Evolutionary conservation across 2,888 invertebrate species (phyloP).

Genomic region (Melangyna quadrimaculata): DNA sequence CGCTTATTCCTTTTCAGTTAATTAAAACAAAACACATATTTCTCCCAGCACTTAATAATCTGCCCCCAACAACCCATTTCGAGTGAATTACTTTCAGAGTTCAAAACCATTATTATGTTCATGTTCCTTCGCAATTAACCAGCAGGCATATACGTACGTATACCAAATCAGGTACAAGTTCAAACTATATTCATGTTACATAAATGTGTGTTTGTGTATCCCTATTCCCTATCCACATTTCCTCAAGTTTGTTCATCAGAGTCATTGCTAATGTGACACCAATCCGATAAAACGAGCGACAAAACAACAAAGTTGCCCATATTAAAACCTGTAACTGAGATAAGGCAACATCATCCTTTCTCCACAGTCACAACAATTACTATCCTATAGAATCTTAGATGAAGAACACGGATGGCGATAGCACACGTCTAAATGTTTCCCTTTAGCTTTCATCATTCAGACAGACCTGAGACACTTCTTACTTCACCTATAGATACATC

Average conservation of each 20-base stretch:
- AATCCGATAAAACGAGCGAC: not conserved
- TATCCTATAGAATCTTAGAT: not conserved
- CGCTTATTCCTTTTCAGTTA: not conserved
- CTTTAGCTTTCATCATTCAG: not conserved
- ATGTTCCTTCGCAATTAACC: not conserved
- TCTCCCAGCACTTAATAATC: not conserved
- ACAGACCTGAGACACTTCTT: not conserved
- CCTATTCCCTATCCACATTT: too few relatives aligned
- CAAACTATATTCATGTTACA: not conserved
- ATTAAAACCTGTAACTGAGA: not conserved
- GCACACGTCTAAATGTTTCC: not conserved
- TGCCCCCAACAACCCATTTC: not conserved
- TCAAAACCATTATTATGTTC: not conserved
- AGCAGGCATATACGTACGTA: too few relatives aligned
- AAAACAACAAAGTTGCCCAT: not conserved
- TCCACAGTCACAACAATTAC: not conserved
- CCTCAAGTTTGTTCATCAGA: not conserved
- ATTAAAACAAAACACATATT: conserved; percentile 1
- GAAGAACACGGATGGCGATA: not conserved
- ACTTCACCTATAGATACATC: too few relatives aligned
- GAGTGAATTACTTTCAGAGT: too few relatives aligned
- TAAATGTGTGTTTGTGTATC: not conserved
- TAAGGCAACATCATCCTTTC: not conserved
- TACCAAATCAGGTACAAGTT: too few relatives aligned
- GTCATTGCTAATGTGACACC: not conserved